Evolutionary conservation across 2,113 vertebrate species (phyloP), one percentile per base, ranked within the genome.

Genomic region (Mormoops blainvillei): DNA sequence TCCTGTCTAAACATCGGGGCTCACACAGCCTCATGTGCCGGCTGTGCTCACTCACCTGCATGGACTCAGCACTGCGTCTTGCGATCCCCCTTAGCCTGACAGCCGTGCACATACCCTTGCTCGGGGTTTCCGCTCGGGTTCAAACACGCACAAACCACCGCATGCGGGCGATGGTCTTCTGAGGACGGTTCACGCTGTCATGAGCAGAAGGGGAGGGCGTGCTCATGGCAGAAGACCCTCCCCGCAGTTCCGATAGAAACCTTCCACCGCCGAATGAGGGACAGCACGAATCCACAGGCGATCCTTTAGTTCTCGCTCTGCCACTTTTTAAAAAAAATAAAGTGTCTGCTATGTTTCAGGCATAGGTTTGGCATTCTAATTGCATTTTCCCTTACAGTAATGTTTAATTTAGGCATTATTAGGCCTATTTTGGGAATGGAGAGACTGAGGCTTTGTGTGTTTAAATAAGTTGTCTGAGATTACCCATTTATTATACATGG

Each of bases 151-250:
- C 11, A n/a, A 6, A 8, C 15, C 1, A 5, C 43, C n/a, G 9
- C 4, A 54, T 0, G 1, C 24, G 5, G 28, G 24, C 38, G 58
- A 0, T 6, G 8, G 2, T 0, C 3, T n/a, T 41, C 1, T 0
- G 0, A 0, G 0, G 11, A 15, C 33, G 4, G 50, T 18, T 6
- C 13, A 50, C 8, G 11, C 11, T 28, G 6, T 41, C n/a, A 18
- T 7, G 22, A 22, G 14, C 2, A 31, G 11, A 45, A 54, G 5
- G 9, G 14, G 20, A 26, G 1, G 4, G 5, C 5, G 2, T 38
- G 6, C 1, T 4, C 9, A 12, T 48, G 20, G 38, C 56, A 41
- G n/a, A 36, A n/a, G 4, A 48, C 61, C 8, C 28, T 67, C 45
- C 45, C 28, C 2, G 38, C 22, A n/a, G 48, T 58, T 86, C 24